Evolutionary conservation across 2,888 invertebrate genomes (phyloP).

Genomic region (Phyto melanocephala): DNA sequence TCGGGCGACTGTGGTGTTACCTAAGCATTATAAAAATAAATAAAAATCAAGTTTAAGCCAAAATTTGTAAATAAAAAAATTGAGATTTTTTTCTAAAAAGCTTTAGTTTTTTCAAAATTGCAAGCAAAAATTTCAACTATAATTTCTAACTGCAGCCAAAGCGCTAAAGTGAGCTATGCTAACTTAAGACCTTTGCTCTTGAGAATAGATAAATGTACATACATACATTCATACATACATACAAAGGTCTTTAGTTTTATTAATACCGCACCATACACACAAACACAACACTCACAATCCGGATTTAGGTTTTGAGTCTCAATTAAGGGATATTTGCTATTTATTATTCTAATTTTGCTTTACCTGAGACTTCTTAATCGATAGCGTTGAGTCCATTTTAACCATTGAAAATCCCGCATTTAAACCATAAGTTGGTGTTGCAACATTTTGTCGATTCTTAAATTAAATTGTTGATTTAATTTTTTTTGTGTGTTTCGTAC

Average conservation of each 20-base stretch:
- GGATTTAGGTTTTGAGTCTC: background rate
- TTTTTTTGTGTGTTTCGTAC: constrained; percentile 23
- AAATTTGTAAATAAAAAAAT: background rate
- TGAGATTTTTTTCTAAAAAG: background rate
- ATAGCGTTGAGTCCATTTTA: constrained; percentile 77
- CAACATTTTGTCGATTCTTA: constrained; percentile 78
- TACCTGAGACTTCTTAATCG: constrained; percentile 79
- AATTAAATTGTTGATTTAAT: constrained; percentile 8
- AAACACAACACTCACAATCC: background rate
- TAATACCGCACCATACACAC: constrained; percentile 4
- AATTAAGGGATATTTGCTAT: background rate
- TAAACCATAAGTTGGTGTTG: constrained; percentile 77
- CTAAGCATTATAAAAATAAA: constrained; percentile 68
- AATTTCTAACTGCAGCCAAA: background rate
- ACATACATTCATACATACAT: background rate
- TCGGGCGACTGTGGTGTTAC: constrained; percentile 80
- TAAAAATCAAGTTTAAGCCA: background rate
- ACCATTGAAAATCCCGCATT: constrained; percentile 76
- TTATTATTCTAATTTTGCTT: constrained; percentile 58
- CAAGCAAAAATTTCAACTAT: background rate
- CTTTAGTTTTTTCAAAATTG: no score
- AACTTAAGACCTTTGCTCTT: background rate
- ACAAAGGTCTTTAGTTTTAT: no score
- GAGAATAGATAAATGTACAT: background rate
- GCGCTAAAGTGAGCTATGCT: no score